Base-by-base conservation (phyloP, 2,113 vertebrate species). In the Oncorhynchus mykiss region DNA sequence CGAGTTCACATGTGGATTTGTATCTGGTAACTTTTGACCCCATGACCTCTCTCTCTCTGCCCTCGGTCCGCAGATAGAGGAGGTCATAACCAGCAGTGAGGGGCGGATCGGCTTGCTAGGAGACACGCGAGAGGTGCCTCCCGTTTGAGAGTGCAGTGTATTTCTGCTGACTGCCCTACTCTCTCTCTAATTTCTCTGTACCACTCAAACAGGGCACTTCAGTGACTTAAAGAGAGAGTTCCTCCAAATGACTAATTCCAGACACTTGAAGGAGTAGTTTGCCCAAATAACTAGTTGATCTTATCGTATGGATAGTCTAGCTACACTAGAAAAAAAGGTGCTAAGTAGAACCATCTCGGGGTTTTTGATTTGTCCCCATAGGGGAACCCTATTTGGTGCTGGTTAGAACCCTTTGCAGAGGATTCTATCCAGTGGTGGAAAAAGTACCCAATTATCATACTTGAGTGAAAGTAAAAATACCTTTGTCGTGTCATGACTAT, bases 21-120 rank as follows among this genome's bases (percentile, higher is more conserved):
- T 73, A 76, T 39, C 14, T 34, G 27, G 27, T 68, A 14, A 67
- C 24, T 67, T 67, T 34, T 67, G 29, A 12, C 66, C 22, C 22
- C 64, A 25, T 66, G 64, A 18, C 27, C 66, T 31, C 25, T 73
- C 57, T 34, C 29, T 29, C 9, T 24, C 20, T 70, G 68, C 29
- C 39, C 45, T 2, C 3, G 67, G 34, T 18, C 67, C 78, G 73
- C 93, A 97, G 95, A 92, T 93, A 85, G 92, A 94, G 82, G 95
- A 96, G 78, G 90, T 88, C 45, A 70, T 89, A 84, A 76, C 77
- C 82, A 90, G 91, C 77, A 87, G 89, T 64, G 94, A 94, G 86
- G 93, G 93, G 79, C 89, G 93, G 85, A 92, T 96, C 88, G 92
- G 95, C 88, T 87, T 97, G 83, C 83, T 97, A 80, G 96, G 95